Conservation (phyloP, 1,140 invertebrate genomes). For the Oryctes rhinoceros region DNA sequence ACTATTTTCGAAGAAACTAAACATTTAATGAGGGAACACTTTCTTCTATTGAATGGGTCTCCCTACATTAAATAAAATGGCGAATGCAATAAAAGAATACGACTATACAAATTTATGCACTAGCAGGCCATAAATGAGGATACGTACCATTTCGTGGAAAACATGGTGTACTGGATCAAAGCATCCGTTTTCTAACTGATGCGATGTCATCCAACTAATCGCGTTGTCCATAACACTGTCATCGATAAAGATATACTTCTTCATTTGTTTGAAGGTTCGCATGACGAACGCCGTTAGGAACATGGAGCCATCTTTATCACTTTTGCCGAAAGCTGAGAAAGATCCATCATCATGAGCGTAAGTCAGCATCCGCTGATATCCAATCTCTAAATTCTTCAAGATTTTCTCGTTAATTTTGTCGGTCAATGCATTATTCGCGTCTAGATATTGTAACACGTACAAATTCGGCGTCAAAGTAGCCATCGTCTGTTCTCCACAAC, state of each 20-base stretch:
- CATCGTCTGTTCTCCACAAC: constrained; percentile 85
- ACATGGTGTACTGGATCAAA: constrained; percentile 75
- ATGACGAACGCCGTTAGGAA: constrained; percentile 84
- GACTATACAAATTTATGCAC: no score
- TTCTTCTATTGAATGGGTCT: no score
- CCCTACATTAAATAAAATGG: no score
- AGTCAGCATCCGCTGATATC: constrained; percentile 77
- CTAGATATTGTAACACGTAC: constrained; percentile 73
- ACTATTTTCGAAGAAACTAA: no score
- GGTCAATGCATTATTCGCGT: constrained; percentile 62
- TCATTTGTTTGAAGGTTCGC: constrained; percentile 74
- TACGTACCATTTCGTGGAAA: constrained; percentile 66
- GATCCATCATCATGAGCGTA: constrained; percentile 78
- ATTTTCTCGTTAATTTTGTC: constrained; percentile 66
- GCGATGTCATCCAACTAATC: constrained; percentile 73
- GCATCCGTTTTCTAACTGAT: constrained; percentile 78
- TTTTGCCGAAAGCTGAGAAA: constrained; percentile 77
- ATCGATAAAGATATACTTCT: constrained; percentile 73
- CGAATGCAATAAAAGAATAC: no score
- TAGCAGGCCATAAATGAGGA: not conserved
- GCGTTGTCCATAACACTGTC: constrained; percentile 69
- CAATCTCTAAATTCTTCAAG: constrained; percentile 72
- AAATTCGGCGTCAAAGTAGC: constrained; percentile 79
- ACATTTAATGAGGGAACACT: no score
- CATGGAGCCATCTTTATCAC: constrained; percentile 68